Base-by-base conservation (phyloP, 2,888 invertebrate genomes). In the Prenolepis imparis region DNA sequence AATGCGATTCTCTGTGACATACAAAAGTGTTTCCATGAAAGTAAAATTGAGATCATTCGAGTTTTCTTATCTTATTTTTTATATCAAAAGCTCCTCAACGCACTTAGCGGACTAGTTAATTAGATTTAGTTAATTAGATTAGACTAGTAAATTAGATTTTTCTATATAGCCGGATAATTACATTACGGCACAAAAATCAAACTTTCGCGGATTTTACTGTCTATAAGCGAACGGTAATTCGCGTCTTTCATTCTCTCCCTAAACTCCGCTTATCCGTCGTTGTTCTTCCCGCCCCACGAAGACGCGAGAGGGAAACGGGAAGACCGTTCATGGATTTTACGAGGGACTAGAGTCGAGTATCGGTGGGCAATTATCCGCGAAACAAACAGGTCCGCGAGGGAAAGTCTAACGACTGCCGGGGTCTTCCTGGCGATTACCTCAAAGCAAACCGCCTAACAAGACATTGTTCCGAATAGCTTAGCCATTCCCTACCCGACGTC, bases 391-490 rank as follows among this genome's bases (percentile, higher is more conserved):
- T 88, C 86, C 88, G 89, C 86, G 87, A 90, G 88, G 89, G 90
- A 86, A 89, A 90, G 89, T 89, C 90, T 92, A 93, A 93, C 91
- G 92, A 92, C 91, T 92, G 91, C 82, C 87, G 84, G 91, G 91
- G 89, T 93, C 92, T 92, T 92, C 89, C 88, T 89, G 84, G 90
- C 92, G 92, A 94, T 94, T 93, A 93, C 93, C 93, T 90, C 93
- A 92, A 93, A 93, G 92, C 92, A 93, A 93, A 92, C 93, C 92
- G 90, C 91, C 94, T 93, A 93, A 93, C 94, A 94, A 94, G 94
- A 94, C 93, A 94, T 94, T 94, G 93, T 94, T 93, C 93, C 91
- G 92, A 91, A 93, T 93, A 93, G 93, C 93, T 92, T 90, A 90
- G 91, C 92, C 91, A 91, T 92, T 93, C 92, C 87, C 87, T 85